These are phyloP conservation scores for Menidia menidia DNA, from an alignment of 2,797 vertebrate species.

Conservation along the genomic window DNA sequence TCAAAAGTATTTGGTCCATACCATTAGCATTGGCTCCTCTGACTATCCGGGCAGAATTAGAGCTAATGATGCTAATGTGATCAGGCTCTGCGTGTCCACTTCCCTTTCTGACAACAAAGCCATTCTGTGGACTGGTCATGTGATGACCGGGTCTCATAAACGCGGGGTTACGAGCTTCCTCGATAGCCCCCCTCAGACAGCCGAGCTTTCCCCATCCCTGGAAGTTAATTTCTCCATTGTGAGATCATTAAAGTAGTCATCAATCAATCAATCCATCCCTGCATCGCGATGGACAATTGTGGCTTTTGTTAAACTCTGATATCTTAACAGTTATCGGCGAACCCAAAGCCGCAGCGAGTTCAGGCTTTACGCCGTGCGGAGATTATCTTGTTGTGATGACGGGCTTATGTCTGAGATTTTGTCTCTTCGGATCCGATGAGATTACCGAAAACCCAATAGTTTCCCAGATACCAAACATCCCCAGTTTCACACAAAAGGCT, in stretches of 20 bases:
- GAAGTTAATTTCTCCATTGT: too few species aligned
- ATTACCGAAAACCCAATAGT: slow-evolving; percentile 13
- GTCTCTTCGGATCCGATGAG: slow-evolving; percentile 22
- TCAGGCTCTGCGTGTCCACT: slow-evolving; percentile 48
- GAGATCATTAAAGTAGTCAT: too few species aligned
- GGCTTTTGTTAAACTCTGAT: background rate
- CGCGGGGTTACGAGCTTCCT: slow-evolving; percentile 27
- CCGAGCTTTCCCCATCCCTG: too few species aligned
- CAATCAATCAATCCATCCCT: too few species aligned
- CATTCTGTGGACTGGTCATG: slow-evolving; percentile 61
- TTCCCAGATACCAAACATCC: slow-evolving; percentile 19
- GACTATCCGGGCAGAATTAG: slow-evolving; percentile 57
- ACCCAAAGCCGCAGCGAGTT: background rate
- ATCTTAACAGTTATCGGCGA: background rate
- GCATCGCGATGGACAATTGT: too few species aligned
- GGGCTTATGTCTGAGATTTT: slow-evolving; percentile 22
- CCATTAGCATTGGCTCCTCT: slow-evolving; percentile 8
- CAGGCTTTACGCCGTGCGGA: slow-evolving; percentile 13
- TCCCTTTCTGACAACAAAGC: slow-evolving; percentile 56
- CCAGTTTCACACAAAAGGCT: slow-evolving; percentile 27
- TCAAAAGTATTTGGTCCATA: background rate
- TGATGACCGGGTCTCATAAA: slow-evolving; percentile 53
- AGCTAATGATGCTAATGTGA: slow-evolving; percentile 62
- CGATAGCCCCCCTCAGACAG: too few species aligned
- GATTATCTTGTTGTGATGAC: slow-evolving; percentile 44